Conservation (phyloP, 2,888 invertebrate species). For the Drosophila birchii region DNA sequence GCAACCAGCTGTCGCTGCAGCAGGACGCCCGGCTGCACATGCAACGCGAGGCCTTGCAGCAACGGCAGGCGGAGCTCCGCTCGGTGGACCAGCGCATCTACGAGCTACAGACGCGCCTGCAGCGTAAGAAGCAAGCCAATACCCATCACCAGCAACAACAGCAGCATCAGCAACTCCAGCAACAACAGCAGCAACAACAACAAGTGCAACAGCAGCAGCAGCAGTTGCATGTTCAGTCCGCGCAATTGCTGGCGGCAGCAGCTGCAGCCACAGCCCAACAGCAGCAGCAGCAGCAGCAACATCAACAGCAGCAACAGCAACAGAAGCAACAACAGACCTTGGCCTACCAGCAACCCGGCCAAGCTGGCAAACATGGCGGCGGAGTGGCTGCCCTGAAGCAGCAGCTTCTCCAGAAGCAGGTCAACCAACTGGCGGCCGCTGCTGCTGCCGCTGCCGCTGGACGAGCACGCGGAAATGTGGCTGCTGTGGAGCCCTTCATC, state of each 20-base stretch:
- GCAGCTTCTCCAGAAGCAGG: conserved; percentile 80
- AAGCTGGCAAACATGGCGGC: conserved; percentile 56
- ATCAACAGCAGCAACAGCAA: conserved; percentile 59
- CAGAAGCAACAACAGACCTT: conserved; percentile 49
- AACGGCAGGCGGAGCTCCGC: conserved; percentile 95
- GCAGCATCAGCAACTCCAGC: conserved; percentile 64
- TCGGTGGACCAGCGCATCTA: conserved; percentile 97
- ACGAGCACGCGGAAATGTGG: conserved; percentile 89
- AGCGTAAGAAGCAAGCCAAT: conserved; percentile 92
- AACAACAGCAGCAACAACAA: conserved; percentile 57
- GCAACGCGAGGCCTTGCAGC: conserved; percentile 94
- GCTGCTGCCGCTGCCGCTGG: conserved; percentile 66
- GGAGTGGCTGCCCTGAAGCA: conserved; percentile 81
- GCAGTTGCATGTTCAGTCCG: conserved; percentile 51
- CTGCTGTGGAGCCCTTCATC: conserved; percentile 94
- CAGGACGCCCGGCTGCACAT: conserved; percentile 95
- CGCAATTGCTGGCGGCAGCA: conserved; percentile 47
- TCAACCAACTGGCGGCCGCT: conserved; percentile 67
- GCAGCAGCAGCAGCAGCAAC: conserved; percentile 53
- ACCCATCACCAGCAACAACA: conserved; percentile 77
- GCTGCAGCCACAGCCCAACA: conserved; percentile 59
- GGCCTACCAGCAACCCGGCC: conserved; percentile 56
- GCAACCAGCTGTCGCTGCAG: conserved; percentile 97
- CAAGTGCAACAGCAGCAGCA: conserved; percentile 54
- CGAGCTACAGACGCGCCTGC: conserved; percentile 95